Evolutionary conservation across 2,888 invertebrate genomes (phyloP).

Genomic region (Tiliacea citrago): DNA sequence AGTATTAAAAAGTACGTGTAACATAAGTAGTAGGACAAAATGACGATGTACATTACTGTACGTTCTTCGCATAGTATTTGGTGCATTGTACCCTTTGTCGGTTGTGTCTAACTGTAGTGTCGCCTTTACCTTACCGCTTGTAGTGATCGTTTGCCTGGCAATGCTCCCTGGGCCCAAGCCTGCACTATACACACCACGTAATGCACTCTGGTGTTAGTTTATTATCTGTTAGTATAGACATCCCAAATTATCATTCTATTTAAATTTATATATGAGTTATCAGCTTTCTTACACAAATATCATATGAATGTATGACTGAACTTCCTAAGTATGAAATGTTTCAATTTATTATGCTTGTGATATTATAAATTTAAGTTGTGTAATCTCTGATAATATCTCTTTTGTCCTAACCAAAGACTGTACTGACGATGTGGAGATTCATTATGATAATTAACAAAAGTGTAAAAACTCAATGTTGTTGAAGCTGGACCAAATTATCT

Average conservation of each 20-base stretch:
- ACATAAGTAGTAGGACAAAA: conserved; percentile 85
- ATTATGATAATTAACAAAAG: conserved; percentile 77
- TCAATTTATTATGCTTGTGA: conserved; percentile 88
- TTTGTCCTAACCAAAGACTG: conserved; percentile 90
- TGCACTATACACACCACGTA: conserved; percentile 49
- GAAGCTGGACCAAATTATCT: conserved; percentile 88
- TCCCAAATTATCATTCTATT: conserved; percentile 58
- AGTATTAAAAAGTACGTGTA: conserved; percentile 89
- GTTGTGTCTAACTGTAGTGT: conserved; percentile 72
- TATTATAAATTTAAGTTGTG: conserved; percentile 87
- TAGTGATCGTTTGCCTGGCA: conserved; percentile 67
- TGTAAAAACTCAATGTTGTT: conserved; percentile 77
- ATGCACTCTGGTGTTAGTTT: conserved; percentile 76
- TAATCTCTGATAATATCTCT: conserved; percentile 81
- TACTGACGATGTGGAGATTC: conserved; percentile 80
- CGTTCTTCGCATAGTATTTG: conserved; percentile 88
- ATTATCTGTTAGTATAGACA: conserved; percentile 53
- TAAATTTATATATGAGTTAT: conserved; percentile 56
- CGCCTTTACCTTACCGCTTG: conserved; percentile 75
- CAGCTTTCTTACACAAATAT: conserved; percentile 63
- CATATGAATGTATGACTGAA: conserved; percentile 71
- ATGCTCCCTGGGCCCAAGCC: conserved; percentile 45
- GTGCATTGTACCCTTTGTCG: conserved; percentile 88
- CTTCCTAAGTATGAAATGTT: conserved; percentile 70
- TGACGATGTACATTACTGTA: conserved; percentile 88